These are phyloP conservation scores for Spisula solida DNA, from an alignment of 2,888 invertebrate species.

Conservation along the genomic window DNA sequence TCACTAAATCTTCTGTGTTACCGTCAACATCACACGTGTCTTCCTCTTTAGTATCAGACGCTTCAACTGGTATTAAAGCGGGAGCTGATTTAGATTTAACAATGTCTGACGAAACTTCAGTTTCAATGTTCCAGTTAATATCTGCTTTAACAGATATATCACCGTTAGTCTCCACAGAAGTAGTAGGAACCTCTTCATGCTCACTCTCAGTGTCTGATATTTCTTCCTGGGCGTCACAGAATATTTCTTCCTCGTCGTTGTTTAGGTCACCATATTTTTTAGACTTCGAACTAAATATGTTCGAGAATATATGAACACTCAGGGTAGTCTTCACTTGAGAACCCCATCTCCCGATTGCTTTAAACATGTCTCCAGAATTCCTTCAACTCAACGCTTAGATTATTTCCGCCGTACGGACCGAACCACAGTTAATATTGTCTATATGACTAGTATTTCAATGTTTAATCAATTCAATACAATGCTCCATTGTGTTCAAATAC, in stretches of 20 bases:
- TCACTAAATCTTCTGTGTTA: background rate
- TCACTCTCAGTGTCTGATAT: conserved; percentile 37
- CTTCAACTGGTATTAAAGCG: background rate
- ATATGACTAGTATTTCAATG: background rate
- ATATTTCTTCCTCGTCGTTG: conserved; percentile 67
- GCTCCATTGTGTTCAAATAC: background rate
- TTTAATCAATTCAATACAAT: conserved; percentile 6
- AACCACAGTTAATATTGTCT: background rate
- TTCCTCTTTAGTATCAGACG: no score
- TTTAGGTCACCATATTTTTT: conserved; percentile 60
- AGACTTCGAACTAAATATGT: conserved; percentile 60
- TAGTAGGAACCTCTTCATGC: background rate
- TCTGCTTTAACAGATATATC: conserved; percentile 15
- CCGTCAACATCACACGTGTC: background rate
- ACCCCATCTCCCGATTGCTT: conserved; percentile 67
- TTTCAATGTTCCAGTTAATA: no score
- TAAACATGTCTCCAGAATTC: conserved; percentile 48
- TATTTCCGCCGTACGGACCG: background rate
- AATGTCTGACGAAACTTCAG: background rate
- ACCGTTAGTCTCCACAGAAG: background rate
- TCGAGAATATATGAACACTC: conserved; percentile 55
- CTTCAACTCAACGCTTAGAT: background rate
- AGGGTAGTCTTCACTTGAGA: conserved; percentile 58
- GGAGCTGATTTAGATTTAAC: background rate
- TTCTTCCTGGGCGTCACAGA: conserved; percentile 66